These are phyloP conservation scores for Calyptommatus sinebrachiatus DNA, from an alignment of 2,113 vertebrate genomes.

Conservation along the genomic window DNA sequence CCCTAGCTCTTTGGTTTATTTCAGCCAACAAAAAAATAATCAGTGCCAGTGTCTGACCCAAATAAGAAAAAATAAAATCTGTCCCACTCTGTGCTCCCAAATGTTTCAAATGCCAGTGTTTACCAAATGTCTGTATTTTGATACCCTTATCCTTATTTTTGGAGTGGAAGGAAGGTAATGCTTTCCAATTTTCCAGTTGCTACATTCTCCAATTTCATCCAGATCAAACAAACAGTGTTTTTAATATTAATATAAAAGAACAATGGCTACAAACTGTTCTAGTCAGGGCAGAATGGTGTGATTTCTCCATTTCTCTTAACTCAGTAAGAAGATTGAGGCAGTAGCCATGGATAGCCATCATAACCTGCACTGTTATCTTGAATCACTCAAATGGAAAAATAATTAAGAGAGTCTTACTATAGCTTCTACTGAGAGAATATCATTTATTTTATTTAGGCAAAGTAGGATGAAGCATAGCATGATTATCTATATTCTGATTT, in stretches of 20 bases:
- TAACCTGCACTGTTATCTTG: not conserved
- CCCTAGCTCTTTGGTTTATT: constrained; percentile 53
- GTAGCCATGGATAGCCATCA: not conserved
- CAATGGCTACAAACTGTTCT: not conserved
- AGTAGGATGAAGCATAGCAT: not conserved
- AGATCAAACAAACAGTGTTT: too few relatives aligned
- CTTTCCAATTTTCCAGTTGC: too few relatives aligned
- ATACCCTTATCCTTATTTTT: too few relatives aligned
- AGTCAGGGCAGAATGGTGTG: not conserved
- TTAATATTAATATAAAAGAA: too few relatives aligned
- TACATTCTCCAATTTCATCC: too few relatives aligned
- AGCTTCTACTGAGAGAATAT: too few relatives aligned
- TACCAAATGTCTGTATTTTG: too few relatives aligned
- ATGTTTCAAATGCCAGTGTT: too few relatives aligned
- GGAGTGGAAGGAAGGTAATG: too few relatives aligned
- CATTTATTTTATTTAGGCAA: not conserved
- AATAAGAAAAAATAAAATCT: constrained; percentile 2
- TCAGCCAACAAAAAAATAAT: constrained; percentile 65
- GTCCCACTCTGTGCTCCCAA: too few relatives aligned
- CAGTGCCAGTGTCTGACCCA: constrained; percentile 47
- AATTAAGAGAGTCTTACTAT: too few relatives aligned
- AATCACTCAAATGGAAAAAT: too few relatives aligned
- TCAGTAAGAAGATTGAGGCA: not conserved
- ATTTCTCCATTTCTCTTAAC: not conserved
- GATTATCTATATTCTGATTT: not conserved